A percentile compares a stretch with the other conserved stretches of the same genome.
Conservation (phyloP, 2,888 invertebrate species). For the Rotaria sp. region DNA sequence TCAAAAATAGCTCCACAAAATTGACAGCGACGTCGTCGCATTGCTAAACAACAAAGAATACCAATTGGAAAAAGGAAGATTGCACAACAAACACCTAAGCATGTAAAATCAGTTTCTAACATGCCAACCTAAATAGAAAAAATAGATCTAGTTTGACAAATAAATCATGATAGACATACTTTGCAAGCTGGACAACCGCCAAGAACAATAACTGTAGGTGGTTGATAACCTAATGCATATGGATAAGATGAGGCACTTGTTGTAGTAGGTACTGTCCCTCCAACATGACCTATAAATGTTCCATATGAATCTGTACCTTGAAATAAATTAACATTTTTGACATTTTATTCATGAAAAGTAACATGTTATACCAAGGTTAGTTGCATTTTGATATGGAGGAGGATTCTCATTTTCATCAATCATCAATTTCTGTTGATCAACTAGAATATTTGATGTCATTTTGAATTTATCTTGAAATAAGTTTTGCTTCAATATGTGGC, state of each 20-base stretch:
- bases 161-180: slow-evolving; percentile 55
- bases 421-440: background rate
- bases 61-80: slow-evolving; percentile 79
- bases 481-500: background rate
- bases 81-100: slow-evolving; percentile 73
- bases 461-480: background rate
- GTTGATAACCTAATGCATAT: background rate
- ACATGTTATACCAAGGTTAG: background rate
- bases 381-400: background rate
- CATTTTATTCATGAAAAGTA: background rate
- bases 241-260: background rate
- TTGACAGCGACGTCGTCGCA: slow-evolving; percentile 74
- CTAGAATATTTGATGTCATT: background rate
- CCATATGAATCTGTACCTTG: background rate
- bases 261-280: background rate
- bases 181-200: slow-evolving; percentile 81
- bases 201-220: slow-evolving; percentile 65
- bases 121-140: slow-evolving; percentile 60
- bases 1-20: slow-evolving; percentile 76
- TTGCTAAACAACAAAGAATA: slow-evolving; percentile 74
- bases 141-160: background rate
- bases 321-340: background rate
- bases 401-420: background rate
- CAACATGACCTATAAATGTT: background rate
- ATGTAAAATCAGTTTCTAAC: slow-evolving; percentile 77